phyloP scores from a whole-genome alignment of 2,797 vertebrate species.

The Yasuhikotakia modesta region DNA sequence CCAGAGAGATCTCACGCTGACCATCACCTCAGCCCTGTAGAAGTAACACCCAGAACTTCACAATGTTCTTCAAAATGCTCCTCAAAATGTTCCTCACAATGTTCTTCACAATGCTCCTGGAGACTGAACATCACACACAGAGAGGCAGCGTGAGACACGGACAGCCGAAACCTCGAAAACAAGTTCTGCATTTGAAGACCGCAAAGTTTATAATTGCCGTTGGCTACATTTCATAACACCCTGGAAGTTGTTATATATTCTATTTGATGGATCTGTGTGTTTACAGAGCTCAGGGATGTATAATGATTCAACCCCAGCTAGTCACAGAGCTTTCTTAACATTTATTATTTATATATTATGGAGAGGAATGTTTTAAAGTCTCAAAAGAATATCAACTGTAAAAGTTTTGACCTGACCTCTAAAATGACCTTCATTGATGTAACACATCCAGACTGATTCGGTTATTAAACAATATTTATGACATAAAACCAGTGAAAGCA shows the following conservation, averaged over 20 bases:
- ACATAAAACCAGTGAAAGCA: no score
- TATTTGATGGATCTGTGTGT: constrained; percentile 48
- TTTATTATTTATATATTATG: constrained; percentile 50
- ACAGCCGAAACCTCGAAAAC: background rate
- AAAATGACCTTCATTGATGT: background rate
- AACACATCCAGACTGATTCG: background rate
- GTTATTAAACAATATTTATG: background rate
- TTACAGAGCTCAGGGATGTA: constrained; percentile 37
- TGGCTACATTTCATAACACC: constrained; percentile 33
- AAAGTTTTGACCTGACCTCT: background rate
- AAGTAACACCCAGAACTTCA: constrained; percentile 29
- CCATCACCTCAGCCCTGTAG: background rate
- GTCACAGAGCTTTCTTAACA: constrained; percentile 10
- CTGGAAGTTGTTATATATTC: constrained; percentile 42
- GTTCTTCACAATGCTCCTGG: constrained; percentile 5
- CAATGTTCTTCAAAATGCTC: no score
- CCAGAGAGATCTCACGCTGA: constrained; percentile 28
- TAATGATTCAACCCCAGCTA: constrained; percentile 36
- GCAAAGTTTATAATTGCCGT: constrained; percentile 31
- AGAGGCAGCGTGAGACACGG: background rate
- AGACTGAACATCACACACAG: background rate
- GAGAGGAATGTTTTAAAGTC: background rate
- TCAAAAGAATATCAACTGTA: constrained; percentile 8
- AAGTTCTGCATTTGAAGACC: constrained; percentile 19
- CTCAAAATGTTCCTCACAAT: no score